Evolutionary conservation across 2,797 vertebrate species (phyloP), one percentile per base, ranked within the genome.

Genomic region (Mormyrus hasselquistii): DNA sequence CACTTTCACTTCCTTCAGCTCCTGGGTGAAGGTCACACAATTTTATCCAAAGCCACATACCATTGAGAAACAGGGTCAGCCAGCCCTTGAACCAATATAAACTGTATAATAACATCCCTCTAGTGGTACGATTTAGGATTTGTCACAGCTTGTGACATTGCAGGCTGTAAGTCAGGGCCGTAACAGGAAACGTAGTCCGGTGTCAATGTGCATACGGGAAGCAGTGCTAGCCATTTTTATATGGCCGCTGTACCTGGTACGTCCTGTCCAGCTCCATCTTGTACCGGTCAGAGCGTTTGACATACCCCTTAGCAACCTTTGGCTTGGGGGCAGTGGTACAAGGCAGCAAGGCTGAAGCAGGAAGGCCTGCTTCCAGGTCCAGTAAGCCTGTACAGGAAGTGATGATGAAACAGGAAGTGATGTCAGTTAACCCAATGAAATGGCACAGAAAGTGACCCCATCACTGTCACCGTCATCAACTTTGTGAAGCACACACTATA

Each of bases 361-460:
- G 94, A 69, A 98, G 94, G 91, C 92, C 91, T 5, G 94, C 92
- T 90, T 99, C 97, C 89, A 99, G 90, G 89, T 97, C 94, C n/a
- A 94, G 91, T 65, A 99, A 93, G 65, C 97, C 98, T 99, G 87
- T 10, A 34, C 34, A 57, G 10, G 47, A 76, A 57, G 59, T 59
- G 22, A 88, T 29, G 25, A 25, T 49, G 62, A 47, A 16, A 49
- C 87, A 88, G 86, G 55, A 52, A 44, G 55, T 87, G 12, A 87
- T 12, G 7, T 38, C 85, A 55, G 4, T 53, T 55, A 55, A 86
- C 22, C 22, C 19, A 86, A 9, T 52, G 25, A 41, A 16, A 14
- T 8, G 38, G 34, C 34, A 49, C 65, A 88, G 34, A n/a, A 52
- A 59, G 55, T 14, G 12, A 47, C 6, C 12, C 10, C 1, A 6